Evolutionary conservation across 2,888 invertebrate genomes (phyloP).

Genomic region (Pseudoips prasinana): DNA sequence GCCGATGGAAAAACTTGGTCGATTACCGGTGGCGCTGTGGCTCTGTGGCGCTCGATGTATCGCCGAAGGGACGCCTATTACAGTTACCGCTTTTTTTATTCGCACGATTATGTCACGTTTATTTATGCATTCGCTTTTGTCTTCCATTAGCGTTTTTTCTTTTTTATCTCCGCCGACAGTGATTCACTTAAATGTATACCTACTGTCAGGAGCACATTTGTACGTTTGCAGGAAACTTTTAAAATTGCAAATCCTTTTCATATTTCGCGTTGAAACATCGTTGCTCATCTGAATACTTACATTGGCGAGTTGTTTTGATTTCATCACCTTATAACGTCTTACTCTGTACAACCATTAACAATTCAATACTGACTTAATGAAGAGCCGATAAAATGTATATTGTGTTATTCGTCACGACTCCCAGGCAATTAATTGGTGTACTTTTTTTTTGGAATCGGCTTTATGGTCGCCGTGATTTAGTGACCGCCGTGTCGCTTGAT

Average conservation of each 20-base stretch:
- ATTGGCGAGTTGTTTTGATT: slow-evolving; percentile 61
- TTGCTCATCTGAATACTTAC: slow-evolving; percentile 55
- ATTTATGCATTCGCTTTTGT: slow-evolving; percentile 77
- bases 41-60: slow-evolving; percentile 24
- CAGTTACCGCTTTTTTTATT: slow-evolving; percentile 57
- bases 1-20: slow-evolving; percentile 78
- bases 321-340: slow-evolving; percentile 71
- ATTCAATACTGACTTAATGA: slow-evolving; percentile 76
- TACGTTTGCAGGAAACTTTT: slow-evolving; percentile 49
- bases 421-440: slow-evolving; percentile 67
- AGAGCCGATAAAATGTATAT: slow-evolving; percentile 77
- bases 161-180: slow-evolving; percentile 54
- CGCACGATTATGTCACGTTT: slow-evolving; percentile 70
- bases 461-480: slow-evolving; percentile 70
- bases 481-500: slow-evolving; percentile 60
- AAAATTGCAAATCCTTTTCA: slow-evolving; percentile 39
- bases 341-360: slow-evolving; percentile 69
- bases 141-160: slow-evolving; percentile 69
- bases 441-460: slow-evolving; percentile 62
- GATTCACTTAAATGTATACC: slow-evolving; percentile 63
- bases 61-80: slow-evolving; percentile 48
- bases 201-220: slow-evolving; percentile 41
- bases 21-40: slow-evolving; percentile 64
- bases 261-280: slow-evolving; percentile 47
- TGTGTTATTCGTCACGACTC: slow-evolving; percentile 68